Percentiles rank a stretch among this genome's conserved stretches.
Conservation (phyloP, 2,797 vertebrate species). For the Sebastes wilsoni region DNA sequence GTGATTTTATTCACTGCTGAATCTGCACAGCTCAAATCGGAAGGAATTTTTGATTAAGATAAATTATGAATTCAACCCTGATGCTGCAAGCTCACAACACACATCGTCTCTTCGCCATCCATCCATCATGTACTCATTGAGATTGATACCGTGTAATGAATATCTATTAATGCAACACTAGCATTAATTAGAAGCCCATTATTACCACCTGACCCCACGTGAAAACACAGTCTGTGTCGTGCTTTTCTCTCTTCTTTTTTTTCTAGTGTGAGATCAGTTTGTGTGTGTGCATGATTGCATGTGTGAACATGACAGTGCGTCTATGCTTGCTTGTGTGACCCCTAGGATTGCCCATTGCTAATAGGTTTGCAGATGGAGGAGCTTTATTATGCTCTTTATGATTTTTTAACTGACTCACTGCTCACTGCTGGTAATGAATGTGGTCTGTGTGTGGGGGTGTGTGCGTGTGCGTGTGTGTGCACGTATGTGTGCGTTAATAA, state of each 20-base stretch:
- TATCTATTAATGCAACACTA: slow-evolving; percentile 30
- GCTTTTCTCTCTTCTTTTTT: background rate
- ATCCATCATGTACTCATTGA: slow-evolving; percentile 15
- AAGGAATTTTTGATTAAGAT: background rate
- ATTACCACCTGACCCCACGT: slow-evolving; percentile 24
- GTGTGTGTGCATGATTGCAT: background rate
- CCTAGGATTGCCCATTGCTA: slow-evolving; percentile 45
- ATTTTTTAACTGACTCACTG: slow-evolving; percentile 65
- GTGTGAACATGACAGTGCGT: background rate
- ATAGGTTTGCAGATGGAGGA: slow-evolving; percentile 61
- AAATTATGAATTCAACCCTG: slow-evolving; percentile 16
- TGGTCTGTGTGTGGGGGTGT: background rate
- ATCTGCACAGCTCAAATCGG: background rate
- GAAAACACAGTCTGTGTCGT: background rate
- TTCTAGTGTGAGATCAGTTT: background rate
- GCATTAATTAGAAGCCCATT: slow-evolving; percentile 47
- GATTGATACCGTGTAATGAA: slow-evolving; percentile 34
- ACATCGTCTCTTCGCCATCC: background rate
- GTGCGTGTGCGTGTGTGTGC: background rate
- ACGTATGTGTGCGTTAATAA: slow-evolving; percentile 14
- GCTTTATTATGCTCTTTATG: slow-evolving; percentile 69
- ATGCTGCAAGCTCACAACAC: slow-evolving; percentile 7
- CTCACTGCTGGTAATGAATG: slow-evolving; percentile 41
- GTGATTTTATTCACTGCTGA: background rate
- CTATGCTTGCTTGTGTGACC: slow-evolving; percentile 37